A percentile compares a stretch with the other conserved stretches of the same genome.
These are phyloP conservation scores for Lophochroa leadbeateri DNA, from an alignment of 2,113 vertebrate species.

Conservation along the genomic window DNA sequence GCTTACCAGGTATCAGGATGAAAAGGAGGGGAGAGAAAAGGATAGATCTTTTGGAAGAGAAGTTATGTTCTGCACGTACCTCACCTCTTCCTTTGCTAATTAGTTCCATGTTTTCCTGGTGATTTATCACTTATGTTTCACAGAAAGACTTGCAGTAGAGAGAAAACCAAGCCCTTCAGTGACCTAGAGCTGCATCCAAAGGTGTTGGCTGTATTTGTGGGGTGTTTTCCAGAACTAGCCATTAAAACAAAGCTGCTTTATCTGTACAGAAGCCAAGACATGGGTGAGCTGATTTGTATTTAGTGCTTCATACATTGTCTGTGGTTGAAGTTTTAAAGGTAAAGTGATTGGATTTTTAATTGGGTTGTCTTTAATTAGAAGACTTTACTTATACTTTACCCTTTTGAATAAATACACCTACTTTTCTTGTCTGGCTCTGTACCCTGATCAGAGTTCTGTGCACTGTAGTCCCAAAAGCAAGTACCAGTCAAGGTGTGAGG, in stretches of 20 bases:
- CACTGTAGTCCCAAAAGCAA: background rate
- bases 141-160: background rate
- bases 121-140: background rate
- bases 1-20: background rate
- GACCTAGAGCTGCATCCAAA: background rate
- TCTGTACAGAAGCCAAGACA: background rate
- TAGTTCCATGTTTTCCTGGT: background rate
- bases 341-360: background rate
- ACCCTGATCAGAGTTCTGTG: background rate
- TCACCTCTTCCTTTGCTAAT: background rate
- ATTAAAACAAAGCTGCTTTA: background rate
- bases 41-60: background rate
- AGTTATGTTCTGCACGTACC: fast-evolving
- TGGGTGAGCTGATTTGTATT: background rate
- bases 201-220: background rate
- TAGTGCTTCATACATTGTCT: fast-evolving
- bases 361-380: background rate
- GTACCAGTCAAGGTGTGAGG: background rate
- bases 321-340: background rate
- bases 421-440: background rate
- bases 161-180: background rate
- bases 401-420: background rate
- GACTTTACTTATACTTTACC: background rate
- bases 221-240: background rate
- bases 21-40: background rate